A percentile compares a stretch with the other conserved stretches of the same genome.
These are phyloP conservation scores for Oceanodroma leucorhoa DNA, from an alignment of 2,797 vertebrate species.

Conservation along the genomic window DNA sequence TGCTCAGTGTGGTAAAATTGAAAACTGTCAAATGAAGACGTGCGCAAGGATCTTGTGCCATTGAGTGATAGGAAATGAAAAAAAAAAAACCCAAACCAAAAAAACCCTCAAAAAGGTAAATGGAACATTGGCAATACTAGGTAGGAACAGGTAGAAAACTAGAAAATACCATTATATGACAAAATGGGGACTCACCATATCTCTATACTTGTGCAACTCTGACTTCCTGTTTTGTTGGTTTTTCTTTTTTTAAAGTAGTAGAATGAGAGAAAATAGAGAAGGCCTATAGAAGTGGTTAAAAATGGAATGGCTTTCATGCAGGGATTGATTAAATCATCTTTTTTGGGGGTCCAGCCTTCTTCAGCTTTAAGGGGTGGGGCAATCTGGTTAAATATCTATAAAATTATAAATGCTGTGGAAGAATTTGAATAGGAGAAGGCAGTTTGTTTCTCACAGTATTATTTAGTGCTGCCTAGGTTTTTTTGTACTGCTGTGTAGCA, in stretches of 20 bases:
- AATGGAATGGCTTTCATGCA: neutral
- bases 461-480: neutral
- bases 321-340: neutral
- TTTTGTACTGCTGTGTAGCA: neutral
- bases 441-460: neutral
- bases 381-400: neutral
- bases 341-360: neutral
- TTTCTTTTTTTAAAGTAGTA: neutral
- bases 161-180: neutral
- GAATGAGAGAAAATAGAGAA: neutral
- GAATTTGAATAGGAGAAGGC: neutral
- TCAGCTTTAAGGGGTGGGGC: neutral
- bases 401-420: neutral
- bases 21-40: neutral
- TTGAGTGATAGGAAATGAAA: neutral
- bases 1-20: neutral
- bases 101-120: neutral
- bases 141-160: neutral
- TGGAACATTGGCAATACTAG: neutral
- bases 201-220: neutral
- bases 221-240: neutral
- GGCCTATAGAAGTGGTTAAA: neutral
- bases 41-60: neutral
- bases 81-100: neutral
- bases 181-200: neutral